Evolutionary conservation across 1,140 invertebrate species (phyloP).

Genomic region (Drosophila kurseongensis): DNA sequence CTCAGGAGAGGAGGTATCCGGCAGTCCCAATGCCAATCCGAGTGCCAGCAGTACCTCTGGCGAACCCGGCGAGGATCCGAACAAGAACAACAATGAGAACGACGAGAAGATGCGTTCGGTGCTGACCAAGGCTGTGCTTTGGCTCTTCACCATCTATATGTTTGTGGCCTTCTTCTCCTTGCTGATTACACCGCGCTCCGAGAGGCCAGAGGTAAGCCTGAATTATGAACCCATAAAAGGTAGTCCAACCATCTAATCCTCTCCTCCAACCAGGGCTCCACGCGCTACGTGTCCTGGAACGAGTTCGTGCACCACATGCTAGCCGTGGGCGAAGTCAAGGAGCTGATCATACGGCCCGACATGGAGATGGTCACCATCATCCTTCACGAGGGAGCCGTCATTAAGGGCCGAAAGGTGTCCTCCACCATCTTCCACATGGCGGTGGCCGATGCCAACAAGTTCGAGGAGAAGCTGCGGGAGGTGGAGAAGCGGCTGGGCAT

Average conservation of each 20-base stretch:
- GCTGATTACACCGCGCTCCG: slow-evolving; percentile 89
- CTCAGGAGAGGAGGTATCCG: slow-evolving; percentile 1
- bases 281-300: slow-evolving; percentile 95
- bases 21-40: slow-evolving; percentile 7
- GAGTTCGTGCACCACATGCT: slow-evolving; percentile 97
- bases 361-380: slow-evolving; percentile 93
- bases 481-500: slow-evolving; percentile 93
- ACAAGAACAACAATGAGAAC: slow-evolving; percentile 87
- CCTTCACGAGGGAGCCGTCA: slow-evolving; percentile 92
- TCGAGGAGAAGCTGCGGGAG: slow-evolving; percentile 94
- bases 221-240: too few species aligned
- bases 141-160: slow-evolving; percentile 91
- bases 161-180: slow-evolving; percentile 89
- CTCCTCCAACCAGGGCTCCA: slow-evolving; percentile 48
- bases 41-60: slow-evolving; percentile 20
- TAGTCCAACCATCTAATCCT: background rate
- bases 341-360: slow-evolving; percentile 93
- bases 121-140: slow-evolving; percentile 89
- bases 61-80: slow-evolving; percentile 50
- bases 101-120: slow-evolving; percentile 89
- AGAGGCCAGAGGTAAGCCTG: slow-evolving; percentile 87
- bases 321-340: slow-evolving; percentile 95
- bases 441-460: slow-evolving; percentile 91
- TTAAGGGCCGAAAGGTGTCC: slow-evolving; percentile 90
- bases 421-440: slow-evolving; percentile 90